These are phyloP conservation scores for Clarias laeviceps DNA, from an alignment of 2,797 vertebrate species.

Conservation along the genomic window DNA sequence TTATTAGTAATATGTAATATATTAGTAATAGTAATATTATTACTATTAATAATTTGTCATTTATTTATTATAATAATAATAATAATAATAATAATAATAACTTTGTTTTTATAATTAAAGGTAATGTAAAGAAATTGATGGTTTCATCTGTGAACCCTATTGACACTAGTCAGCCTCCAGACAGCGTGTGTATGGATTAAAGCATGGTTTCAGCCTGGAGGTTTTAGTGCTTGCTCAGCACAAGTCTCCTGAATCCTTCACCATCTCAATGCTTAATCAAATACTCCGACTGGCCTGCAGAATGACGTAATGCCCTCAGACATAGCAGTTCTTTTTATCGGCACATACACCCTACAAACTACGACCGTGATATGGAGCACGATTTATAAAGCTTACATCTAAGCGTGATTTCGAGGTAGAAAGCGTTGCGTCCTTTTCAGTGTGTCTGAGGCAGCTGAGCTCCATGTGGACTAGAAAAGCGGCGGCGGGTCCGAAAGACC, in stretches of 20 bases:
- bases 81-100: neutral
- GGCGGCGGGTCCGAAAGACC: conserved; percentile 5
- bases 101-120: neutral
- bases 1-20: neutral
- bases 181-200: conserved; percentile 73
- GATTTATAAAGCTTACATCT: neutral
- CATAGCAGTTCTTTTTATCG: conserved; percentile 46
- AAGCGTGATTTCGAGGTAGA: neutral
- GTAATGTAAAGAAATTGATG: neutral
- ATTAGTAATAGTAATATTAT: neutral
- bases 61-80: neutral
- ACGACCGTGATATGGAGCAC: conserved; percentile 5
- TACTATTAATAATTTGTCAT: neutral
- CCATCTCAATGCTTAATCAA: conserved; percentile 85
- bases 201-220: conserved; percentile 63
- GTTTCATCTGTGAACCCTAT: conserved; percentile 1
- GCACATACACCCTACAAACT: conserved; percentile 48
- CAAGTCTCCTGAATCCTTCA: conserved; percentile 73
- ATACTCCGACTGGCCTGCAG: conserved; percentile 86
- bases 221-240: conserved; percentile 80
- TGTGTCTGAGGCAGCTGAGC: neutral
- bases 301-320: conserved; percentile 88
- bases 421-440: neutral
- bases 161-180: conserved; percentile 64
- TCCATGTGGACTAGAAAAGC: neutral